Evolutionary conservation across 2,888 invertebrate species (phyloP).

Genomic region (Lacanobia wlatinum): DNA sequence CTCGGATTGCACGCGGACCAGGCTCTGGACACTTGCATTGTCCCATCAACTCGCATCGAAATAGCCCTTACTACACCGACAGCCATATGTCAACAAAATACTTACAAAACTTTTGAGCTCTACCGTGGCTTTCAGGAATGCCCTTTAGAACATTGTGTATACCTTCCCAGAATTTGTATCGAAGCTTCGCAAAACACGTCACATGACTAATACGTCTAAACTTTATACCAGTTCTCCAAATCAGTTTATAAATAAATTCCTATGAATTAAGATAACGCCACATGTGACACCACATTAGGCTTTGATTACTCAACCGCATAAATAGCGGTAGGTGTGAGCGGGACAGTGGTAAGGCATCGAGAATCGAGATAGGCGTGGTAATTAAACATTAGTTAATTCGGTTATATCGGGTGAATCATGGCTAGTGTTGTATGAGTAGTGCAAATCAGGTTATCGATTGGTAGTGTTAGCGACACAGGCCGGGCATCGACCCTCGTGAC

Average conservation of each 20-base stretch:
- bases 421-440: slow-evolving; percentile 78
- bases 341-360: slow-evolving; percentile 59
- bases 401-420: slow-evolving; percentile 77
- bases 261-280: slow-evolving; percentile 50
- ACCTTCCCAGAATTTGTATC: slow-evolving; percentile 15
- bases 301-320: slow-evolving; percentile 61
- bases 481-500: slow-evolving; percentile 84
- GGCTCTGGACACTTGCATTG: slow-evolving; percentile 78
- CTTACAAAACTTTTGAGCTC: slow-evolving; percentile 23
- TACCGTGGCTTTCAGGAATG: slow-evolving; percentile 26
- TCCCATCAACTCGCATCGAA: slow-evolving; percentile 74
- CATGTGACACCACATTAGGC: slow-evolving; percentile 43
- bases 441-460: slow-evolving; percentile 89
- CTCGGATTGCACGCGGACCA: slow-evolving; percentile 78
- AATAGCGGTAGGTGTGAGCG: slow-evolving; percentile 49
- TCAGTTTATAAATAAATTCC: slow-evolving; percentile 38
- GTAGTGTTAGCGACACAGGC: slow-evolving; percentile 77
- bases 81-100: slow-evolving; percentile 21
- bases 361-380: slow-evolving; percentile 64
- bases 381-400: slow-evolving; percentile 71
- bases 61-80: slow-evolving; percentile 72
- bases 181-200: slow-evolving; percentile 11
- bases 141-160: background rate
- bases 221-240: slow-evolving; percentile 16
- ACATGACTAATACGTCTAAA: slow-evolving; percentile 27